Base-by-base conservation (phyloP, 2,888 invertebrate genomes). In the Ethmia dodecea region DNA sequence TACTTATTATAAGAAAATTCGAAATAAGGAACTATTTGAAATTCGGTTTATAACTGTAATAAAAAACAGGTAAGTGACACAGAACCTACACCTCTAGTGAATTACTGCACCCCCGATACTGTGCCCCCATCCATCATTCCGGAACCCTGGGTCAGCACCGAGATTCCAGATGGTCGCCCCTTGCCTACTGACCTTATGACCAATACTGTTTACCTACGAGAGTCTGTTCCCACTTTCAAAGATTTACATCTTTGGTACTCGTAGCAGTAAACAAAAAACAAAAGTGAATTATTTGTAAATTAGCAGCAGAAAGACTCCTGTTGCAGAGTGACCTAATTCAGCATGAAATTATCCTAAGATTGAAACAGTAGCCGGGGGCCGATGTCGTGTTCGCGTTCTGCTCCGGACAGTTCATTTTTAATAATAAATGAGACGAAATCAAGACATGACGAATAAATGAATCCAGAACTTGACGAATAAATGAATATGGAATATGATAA, bases 361-460 rank as follows among this genome's bases (percentile, higher is more conserved):
- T 78, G 81, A 78, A 86, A 80, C 80, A 75, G 79, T 80, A 73
- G 79, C 78, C 72, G 64, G 60, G 58, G 69, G 68, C 72, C 68
- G 68, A 69, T 67, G 77, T 75, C 73, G 67, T 72, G 60, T 66
- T 66, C 72, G 59, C 69, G 62, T 62, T 73, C 80, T 87, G 86
- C 67, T 75, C 55, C 58, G 74, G 87, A 87, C 87, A 87, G 86
- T 83, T 87, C 87, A 87, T 87, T 87, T 87, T 87, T 86, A 87
- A 86, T 87, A 87, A 86, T 86, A 87, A 87, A 87, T 86, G 86
- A 86, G 84, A 84, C 76, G 86, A 86, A 87, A 87, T 87, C 86
- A 86, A 86, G 86, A 86, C 83, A 80, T 83, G 86, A 86, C 86
- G 86, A 86, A 87, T 86, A 87, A 87, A 87, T 87, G 87, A 87